These are phyloP conservation scores for Bungarus multicinctus DNA, from an alignment of 2,113 vertebrate species.

Conservation along the genomic window DNA sequence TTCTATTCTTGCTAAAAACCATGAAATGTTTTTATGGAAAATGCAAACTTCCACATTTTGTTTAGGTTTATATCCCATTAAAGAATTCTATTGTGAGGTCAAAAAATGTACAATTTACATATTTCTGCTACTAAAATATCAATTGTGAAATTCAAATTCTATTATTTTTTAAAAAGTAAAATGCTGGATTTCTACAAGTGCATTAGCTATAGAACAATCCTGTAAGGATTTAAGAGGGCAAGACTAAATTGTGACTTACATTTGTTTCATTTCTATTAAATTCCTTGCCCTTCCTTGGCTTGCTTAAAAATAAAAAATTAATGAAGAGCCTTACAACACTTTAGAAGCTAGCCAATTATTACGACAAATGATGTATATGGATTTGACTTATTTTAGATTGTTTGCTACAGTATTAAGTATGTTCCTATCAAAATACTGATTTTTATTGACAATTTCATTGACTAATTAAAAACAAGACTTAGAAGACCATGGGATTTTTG, in stretches of 20 bases:
- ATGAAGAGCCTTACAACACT: neutral
- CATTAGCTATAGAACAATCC: neutral
- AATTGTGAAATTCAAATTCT: neutral
- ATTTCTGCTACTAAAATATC: neutral
- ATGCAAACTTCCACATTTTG: neutral
- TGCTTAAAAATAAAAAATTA: neutral
- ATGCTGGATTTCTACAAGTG: neutral
- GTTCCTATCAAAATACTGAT: neutral
- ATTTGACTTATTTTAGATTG: neutral
- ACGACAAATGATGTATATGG: neutral
- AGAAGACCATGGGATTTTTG: neutral
- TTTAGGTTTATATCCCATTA: neutral
- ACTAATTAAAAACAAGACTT: neutral
- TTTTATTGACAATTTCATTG: neutral
- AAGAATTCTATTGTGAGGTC: neutral
- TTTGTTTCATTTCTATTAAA: neutral
- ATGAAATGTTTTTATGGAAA: neutral
- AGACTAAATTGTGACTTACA: neutral
- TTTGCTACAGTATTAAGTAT: neutral
- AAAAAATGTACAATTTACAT: neutral
- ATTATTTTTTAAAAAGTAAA: neutral
- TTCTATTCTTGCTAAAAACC: neutral
- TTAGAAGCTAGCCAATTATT: neutral
- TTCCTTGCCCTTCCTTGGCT: neutral
- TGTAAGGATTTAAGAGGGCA: neutral